A percentile compares a stretch with the other conserved stretches of the same genome.
Evolutionary conservation across 2,888 invertebrate species (phyloP).

Genomic region (Lasius fuliginosus): DNA sequence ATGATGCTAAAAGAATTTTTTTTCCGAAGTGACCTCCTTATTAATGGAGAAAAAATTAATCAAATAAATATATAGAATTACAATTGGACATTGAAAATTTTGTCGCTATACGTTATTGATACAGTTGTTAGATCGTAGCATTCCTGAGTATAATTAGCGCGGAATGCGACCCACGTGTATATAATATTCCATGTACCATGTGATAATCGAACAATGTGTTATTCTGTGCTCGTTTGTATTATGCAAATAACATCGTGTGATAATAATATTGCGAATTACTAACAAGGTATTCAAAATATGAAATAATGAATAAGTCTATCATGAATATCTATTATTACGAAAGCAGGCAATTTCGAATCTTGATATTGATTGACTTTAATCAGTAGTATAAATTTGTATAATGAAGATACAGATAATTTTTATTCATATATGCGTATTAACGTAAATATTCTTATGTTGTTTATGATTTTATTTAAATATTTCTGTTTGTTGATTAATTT

Average conservation of each 20-base stretch:
- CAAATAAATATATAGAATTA: neutral
- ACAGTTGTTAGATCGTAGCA: neutral
- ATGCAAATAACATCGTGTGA: neutral
- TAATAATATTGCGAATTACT: neutral
- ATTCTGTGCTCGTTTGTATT: neutral
- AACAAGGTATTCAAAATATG: constrained; percentile 10
- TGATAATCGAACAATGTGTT: neutral
- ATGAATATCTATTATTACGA: neutral
- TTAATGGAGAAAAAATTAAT: neutral
- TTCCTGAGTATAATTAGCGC: neutral
- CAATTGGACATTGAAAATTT: neutral
- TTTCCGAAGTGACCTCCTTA: neutral
- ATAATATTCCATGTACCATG: neutral
- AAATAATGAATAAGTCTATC: neutral
- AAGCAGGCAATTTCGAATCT: neutral
- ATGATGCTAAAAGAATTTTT: neutral
- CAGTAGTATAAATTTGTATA: neutral
- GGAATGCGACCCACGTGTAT: neutral
- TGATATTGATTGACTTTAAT: neutral
- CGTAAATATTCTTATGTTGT: neutral
- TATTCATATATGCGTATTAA: neutral
- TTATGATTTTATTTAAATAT: neutral
- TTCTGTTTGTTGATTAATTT: neutral
- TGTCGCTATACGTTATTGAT: neutral
- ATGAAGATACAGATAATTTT: neutral